These are phyloP conservation scores for Brachionus rotundiformis DNA, from an alignment of 1,140 invertebrate genomes.

Conservation along the genomic window DNA sequence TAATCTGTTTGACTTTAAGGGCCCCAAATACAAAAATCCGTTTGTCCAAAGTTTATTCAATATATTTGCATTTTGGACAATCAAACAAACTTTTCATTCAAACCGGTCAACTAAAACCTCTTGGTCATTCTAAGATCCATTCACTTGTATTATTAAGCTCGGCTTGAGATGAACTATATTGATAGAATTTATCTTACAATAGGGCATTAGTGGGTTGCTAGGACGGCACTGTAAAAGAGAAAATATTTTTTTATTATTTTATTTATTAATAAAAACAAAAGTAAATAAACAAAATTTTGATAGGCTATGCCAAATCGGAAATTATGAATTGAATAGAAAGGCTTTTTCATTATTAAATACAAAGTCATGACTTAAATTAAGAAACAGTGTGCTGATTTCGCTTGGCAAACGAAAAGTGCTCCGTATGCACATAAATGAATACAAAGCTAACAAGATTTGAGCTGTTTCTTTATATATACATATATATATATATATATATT, in stretches of 20 bases:
- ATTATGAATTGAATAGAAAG: conserved; percentile 11
- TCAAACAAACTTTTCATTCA: background rate
- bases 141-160: background rate
- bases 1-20: background rate
- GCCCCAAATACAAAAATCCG: background rate
- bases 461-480: too few relatives aligned
- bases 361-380: background rate
- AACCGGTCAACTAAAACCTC: conserved; percentile 5
- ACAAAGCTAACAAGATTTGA: background rate
- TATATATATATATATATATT: too few relatives aligned
- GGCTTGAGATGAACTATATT: background rate
- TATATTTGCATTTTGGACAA: background rate
- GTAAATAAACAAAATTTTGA: background rate
- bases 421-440: background rate
- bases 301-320: background rate
- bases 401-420: background rate
- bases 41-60: background rate
- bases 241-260: too few relatives aligned
- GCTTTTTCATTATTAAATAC: background rate
- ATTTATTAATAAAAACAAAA: too few relatives aligned
- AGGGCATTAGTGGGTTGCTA: background rate
- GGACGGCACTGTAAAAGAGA: background rate
- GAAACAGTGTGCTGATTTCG: background rate
- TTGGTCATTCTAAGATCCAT: too few relatives aligned
- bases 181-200: background rate